Evolutionary conservation across 2,888 invertebrate genomes (phyloP), one percentile per base, ranked within the genome.

Genomic region (Sarcophaga variegata): DNA sequence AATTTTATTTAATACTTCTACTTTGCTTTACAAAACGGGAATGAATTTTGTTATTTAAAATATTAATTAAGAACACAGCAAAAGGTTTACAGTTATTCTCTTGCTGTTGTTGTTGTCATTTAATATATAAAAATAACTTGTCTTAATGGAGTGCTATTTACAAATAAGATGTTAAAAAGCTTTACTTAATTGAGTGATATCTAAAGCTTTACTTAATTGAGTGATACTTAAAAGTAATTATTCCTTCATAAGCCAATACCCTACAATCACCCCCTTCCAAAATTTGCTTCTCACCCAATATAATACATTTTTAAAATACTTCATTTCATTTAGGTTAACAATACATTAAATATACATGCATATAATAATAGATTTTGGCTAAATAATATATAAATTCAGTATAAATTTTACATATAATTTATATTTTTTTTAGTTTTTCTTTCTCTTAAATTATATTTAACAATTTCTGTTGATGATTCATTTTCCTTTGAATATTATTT

Each of bases 361-460:
- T 49, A 37, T 47, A 20, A n/a, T n/a, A 47, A 67, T 45, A 67
- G 22, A 49, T 49, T 49, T 49, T 49, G 49, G 11, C 20, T 45
- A n/a, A 49, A 22, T 49, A 22, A 70, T 47, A 22, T n/a, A 70
- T 20, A 22, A 70, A 49, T 70, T 45, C 69, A 70, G 47, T 70
- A 70, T 27, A 49, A 63, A 63, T 49, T 45, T 69, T 69, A 22
- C 60, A 60, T 14, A 67, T 59, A 67, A 54, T 79, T 70, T 49
- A 63, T 47, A 70, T 22, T 27, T 49, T 80, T 72, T 78, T 45
- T 69, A 60, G 49, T 45, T 80, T 72, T 80, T 59, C 72, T 72
- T 66, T 80, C 80, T 80, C 80, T 80, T 80, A 72, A 66, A 80
- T 80, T 64, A 72, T 80, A 72, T 54, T 72, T 72, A 20, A 71